Base-by-base conservation (phyloP, 2,888 invertebrate genomes). In the Aporophyla nigra region DNA sequence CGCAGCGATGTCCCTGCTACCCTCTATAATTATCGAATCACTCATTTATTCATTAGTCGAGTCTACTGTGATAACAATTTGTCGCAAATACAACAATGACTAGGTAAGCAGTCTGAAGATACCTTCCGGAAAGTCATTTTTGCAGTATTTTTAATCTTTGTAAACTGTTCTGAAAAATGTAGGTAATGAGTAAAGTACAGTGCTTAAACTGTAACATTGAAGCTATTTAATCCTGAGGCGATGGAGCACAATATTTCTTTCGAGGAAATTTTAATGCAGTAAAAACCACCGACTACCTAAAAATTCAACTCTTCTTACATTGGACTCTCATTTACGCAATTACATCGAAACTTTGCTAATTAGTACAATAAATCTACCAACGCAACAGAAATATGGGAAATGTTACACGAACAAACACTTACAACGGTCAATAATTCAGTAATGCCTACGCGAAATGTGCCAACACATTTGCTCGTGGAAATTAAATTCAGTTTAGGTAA, bases 41-140 rank as follows among this genome's bases (percentile, higher is more conserved):
- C 43, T 63, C 24, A 53, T 58, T 58, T 14, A 80, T 80, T 53
- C 5, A 46, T 16, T 10, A 63, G 10, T 43, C n/a, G 14, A 58
- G 51, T 53, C 80, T 24, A 33, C 63, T 58, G 24, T 80, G 40
- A 43, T 21, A 56, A 51, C 43, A 70, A 69, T 68, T 33, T 21
- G 53, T 7, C 24, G 12, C 19, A 27, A 79, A 70, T n/a, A 54
- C 21, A 12, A 43, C 12, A 33, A 33, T 72, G 33, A 62, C 24
- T 62, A 16, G 14, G 16, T 21, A 33, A 56, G 21, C 19, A 46
- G 27, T 40, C 54, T 9, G 14, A 71, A 9, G 19, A 14, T 71
- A 19, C 40, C 54, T 2, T 27, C 14, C 33, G 27, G 5, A 33
- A 46, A 19, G 27, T 27, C 24, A 27, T 16, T 40, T 43, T 5